phyloP scores from a whole-genome alignment of 2,113 vertebrate species.

The Scomber scombrus region DNA sequence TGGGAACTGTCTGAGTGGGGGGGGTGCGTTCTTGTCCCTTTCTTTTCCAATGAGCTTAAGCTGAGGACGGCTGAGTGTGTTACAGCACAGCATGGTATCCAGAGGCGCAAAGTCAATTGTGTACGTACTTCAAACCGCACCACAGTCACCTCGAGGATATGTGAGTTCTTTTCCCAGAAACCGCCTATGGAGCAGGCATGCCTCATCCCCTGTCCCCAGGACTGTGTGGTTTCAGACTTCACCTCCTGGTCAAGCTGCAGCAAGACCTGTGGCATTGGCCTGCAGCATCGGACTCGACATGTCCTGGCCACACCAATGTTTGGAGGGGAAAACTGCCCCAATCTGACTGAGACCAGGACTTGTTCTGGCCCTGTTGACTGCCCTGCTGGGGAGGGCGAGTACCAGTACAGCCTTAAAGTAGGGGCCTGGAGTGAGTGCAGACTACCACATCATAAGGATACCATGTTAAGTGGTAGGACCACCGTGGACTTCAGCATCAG shows the following conservation, averaged over 20 bases:
- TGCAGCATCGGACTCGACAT: conserved; percentile 89
- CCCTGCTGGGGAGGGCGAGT: conserved; percentile 85
- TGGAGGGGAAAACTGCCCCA: conserved; percentile 90
- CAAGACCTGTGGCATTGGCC: conserved; percentile 81
- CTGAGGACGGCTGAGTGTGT: conserved; percentile 83
- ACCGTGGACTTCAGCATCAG: conserved; percentile 84
- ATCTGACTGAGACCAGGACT: conserved; percentile 88
- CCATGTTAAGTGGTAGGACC: conserved; percentile 80
- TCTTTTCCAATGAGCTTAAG: conserved; percentile 74
- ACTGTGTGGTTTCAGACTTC: conserved; percentile 93
- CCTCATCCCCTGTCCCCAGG: conserved; percentile 94
- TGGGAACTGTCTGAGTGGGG: conserved; percentile 95
- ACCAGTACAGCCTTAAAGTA: conserved; percentile 92
- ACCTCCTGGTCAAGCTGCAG: conserved; percentile 91
- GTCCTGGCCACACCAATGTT: conserved; percentile 91
- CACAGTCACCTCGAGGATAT: conserved; percentile 86
- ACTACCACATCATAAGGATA: conserved; percentile 84
- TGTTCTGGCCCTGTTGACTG: conserved; percentile 83
- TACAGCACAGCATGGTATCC: conserved; percentile 95
- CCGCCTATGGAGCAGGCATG: conserved; percentile 92
- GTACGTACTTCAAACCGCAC: conserved; percentile 90
- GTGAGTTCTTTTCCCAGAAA: conserved; percentile 90
- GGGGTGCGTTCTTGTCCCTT: conserved; percentile 84
- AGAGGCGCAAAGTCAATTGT: conserved; percentile 88
- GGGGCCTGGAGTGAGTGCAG: conserved; percentile 91